phyloP scores from a whole-genome alignment of 2,113 vertebrate species.

The Chascanopsetta lugubris region DNA sequence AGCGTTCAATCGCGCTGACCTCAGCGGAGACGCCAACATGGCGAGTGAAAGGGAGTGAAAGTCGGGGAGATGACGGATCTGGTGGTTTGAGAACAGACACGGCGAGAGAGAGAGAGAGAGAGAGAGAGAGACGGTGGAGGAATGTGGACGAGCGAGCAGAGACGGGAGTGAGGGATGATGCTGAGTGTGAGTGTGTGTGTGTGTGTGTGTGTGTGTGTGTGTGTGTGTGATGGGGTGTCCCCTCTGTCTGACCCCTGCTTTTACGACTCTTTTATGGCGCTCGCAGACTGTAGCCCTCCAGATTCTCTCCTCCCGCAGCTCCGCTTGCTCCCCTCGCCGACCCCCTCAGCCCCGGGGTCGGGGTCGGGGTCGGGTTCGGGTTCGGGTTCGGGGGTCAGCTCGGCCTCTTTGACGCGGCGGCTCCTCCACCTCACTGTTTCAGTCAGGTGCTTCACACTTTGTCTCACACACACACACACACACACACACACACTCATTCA shows the following conservation, averaged over 20 bases:
- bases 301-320: conserved; percentile 63
- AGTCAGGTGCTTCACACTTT: not conserved
- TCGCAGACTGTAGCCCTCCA: conserved; percentile 63
- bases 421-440: not conserved
- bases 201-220: conserved; percentile 61
- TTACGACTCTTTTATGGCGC: conserved; percentile 75
- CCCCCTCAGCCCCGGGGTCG: conserved; percentile 49
- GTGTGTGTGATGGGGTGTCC: conserved; percentile 58
- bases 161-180: conserved; percentile 40
- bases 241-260: conserved; percentile 72
- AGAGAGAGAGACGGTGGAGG: conserved; percentile 28
- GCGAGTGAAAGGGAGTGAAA: conserved; percentile 24
- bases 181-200: conserved; percentile 40
- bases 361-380: too few relatives aligned
- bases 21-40: conserved; percentile 26
- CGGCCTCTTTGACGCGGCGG: conserved; percentile 33
- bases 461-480: too few relatives aligned
- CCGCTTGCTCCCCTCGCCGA: conserved; percentile 59
- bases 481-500: too few relatives aligned
- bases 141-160: conserved; percentile 50
- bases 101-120: too few relatives aligned
- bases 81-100: conserved; percentile 38
- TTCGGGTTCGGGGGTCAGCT: conserved; percentile 50
- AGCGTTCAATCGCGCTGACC: conserved; percentile 21
- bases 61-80: conserved; percentile 43